A percentile compares a stretch with the other conserved stretches of the same genome.
Conservation (phyloP, 2,888 invertebrate species). For the Lottia scabra region DNA sequence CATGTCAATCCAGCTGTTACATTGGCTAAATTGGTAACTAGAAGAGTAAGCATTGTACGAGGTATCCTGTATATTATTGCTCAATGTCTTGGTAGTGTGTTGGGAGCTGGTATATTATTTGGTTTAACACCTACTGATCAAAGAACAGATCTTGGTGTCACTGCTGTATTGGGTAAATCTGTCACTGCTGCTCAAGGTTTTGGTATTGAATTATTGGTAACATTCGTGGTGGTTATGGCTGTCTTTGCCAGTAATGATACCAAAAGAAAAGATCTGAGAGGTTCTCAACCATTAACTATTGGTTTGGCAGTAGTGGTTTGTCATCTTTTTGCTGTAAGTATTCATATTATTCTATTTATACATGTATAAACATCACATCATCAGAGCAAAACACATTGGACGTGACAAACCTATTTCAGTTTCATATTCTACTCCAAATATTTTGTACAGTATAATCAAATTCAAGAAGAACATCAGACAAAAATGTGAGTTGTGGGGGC, state of each 20-base stretch:
- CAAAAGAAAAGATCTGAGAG: conserved; percentile 81
- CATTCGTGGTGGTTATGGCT: conserved; percentile 86
- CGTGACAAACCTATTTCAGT: too few species aligned
- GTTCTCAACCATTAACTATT: conserved; percentile 84
- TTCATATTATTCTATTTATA: neutral
- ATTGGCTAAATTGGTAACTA: conserved; percentile 78
- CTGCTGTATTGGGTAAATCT: conserved; percentile 23
- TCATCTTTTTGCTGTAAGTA: conserved; percentile 86
- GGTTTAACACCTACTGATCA: conserved; percentile 67
- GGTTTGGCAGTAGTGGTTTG: conserved; percentile 88
- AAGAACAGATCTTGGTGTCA: conserved; percentile 92
- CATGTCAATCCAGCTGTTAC: conserved; percentile 70
- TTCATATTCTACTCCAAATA: too few species aligned
- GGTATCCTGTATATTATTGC: conserved; percentile 87
- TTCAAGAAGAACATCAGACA: too few species aligned
- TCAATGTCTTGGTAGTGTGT: conserved; percentile 93
- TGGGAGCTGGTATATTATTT: conserved; percentile 88
- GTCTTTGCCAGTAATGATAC: conserved; percentile 86
- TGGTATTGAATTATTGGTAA: conserved; percentile 85
- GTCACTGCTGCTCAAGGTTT: conserved; percentile 66
- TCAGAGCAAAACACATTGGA: too few species aligned
- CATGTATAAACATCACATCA: too few species aligned
- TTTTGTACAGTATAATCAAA: too few species aligned
- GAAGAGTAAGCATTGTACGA: conserved; percentile 82
- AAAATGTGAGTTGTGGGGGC: too few species aligned